Evolutionary conservation across 2,888 invertebrate genomes (phyloP).

Genomic region (Drosophila austrosaltans): DNA sequence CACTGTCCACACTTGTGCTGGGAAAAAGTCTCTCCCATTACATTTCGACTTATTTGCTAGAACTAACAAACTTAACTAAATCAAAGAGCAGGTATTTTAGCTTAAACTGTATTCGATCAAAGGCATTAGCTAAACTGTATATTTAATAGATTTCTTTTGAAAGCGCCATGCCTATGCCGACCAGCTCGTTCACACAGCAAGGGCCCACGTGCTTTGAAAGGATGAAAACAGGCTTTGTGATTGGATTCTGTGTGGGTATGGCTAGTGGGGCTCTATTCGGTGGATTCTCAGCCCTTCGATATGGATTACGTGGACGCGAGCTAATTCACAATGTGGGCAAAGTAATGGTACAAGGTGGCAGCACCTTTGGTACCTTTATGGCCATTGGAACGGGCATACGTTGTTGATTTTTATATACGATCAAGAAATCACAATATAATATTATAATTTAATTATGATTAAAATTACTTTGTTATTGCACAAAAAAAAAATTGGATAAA

Average conservation of each 20-base stretch:
- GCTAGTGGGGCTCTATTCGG: constrained; percentile 98
- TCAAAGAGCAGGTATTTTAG: not conserved
- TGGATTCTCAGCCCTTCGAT: constrained; percentile 95
- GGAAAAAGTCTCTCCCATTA: not conserved
- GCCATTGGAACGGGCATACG: constrained; percentile 91
- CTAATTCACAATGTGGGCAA: constrained; percentile 96
- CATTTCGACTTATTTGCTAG: not conserved
- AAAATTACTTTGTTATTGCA: constrained; percentile 1
- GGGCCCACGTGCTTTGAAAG: constrained; percentile 95
- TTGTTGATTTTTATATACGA: constrained; percentile 85
- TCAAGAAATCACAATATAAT: not conserved
- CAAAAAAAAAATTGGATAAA: not conserved
- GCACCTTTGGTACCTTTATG: constrained; percentile 99
- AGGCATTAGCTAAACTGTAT: not conserved
- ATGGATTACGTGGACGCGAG: constrained; percentile 95
- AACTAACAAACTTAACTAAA: not conserved
- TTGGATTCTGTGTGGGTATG: constrained; percentile 98
- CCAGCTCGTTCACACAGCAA: constrained; percentile 85
- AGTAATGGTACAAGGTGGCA: constrained; percentile 98
- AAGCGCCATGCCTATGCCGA: constrained; percentile 90
- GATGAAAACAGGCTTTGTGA: constrained; percentile 97
- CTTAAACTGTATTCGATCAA: not conserved
- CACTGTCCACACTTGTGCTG: not conserved
- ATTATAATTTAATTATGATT: not conserved
- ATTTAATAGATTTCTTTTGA: not conserved